Evolutionary conservation across 2,797 vertebrate genomes (phyloP).

Genomic region (Neoniphon sammara): DNA sequence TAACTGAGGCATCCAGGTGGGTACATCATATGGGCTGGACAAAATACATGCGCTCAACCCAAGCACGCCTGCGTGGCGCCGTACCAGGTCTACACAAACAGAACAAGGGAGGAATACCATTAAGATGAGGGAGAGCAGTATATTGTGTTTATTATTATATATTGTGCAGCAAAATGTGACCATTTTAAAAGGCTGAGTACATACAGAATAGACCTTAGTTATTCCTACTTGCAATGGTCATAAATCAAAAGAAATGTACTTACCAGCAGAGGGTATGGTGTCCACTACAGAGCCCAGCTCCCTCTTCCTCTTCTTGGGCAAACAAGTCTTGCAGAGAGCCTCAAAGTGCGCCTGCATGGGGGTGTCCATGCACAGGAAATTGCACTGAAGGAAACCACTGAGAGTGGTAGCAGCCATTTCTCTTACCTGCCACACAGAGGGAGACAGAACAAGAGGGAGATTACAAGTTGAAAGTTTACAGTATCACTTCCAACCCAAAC

Average conservation of each 20-base stretch:
- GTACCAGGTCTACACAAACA: conserved; percentile 87
- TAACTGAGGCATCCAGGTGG: conserved; percentile 98
- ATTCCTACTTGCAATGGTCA: not conserved
- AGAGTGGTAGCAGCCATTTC: conserved; percentile 98
- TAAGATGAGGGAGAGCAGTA: conserved; percentile 1
- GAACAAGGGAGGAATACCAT: conserved; percentile 2
- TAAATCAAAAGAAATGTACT: conserved; percentile 22
- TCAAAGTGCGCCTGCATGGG: conserved; percentile 95
- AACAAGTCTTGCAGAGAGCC: conserved; percentile 92
- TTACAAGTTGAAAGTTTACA: not conserved
- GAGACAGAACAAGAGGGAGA: not conserved
- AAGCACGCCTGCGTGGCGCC: conserved; percentile 94
- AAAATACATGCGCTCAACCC: conserved; percentile 96
- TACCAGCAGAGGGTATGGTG: conserved; percentile 93
- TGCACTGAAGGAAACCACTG: conserved; percentile 95
- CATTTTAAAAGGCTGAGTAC: not conserved
- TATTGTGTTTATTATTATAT: not conserved
- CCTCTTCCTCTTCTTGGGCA: conserved; percentile 92
- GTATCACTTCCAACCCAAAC: not conserved
- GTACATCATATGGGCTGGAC: conserved; percentile 96
- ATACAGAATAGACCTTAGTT: not conserved
- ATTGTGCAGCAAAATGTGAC: not conserved
- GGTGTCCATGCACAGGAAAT: conserved; percentile 92
- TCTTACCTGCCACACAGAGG: conserved; percentile 85
- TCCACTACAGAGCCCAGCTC: conserved; percentile 87